These are phyloP conservation scores for Limnephilus marmoratus DNA, from an alignment of 2,888 invertebrate genomes.

Conservation along the genomic window DNA sequence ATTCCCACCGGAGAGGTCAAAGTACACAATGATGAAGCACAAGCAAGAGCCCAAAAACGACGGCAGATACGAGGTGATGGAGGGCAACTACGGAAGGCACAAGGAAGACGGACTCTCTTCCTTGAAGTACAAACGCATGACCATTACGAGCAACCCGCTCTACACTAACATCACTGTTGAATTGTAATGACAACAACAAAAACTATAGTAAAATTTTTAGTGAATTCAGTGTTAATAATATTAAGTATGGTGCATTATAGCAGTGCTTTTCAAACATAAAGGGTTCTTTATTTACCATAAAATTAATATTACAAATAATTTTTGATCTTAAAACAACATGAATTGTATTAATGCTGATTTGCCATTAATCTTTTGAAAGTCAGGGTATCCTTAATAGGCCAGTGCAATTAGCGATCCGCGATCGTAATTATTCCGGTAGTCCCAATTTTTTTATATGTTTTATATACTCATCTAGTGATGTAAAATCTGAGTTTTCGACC, in stretches of 20 bases:
- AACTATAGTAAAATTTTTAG: background rate
- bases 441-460: no score
- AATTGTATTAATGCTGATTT: no score
- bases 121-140: constrained; percentile 66
- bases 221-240: background rate
- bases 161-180: constrained; percentile 71
- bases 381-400: no score
- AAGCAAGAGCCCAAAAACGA: constrained; percentile 69
- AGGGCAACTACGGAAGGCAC: constrained; percentile 67
- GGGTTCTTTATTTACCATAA: background rate
- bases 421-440: no score
- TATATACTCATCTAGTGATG: no score
- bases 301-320: background rate
- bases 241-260: background rate
- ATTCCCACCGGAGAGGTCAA: constrained; percentile 71
- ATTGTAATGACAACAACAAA: constrained; percentile 67
- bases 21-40: constrained; percentile 74
- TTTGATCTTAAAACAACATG: no score
- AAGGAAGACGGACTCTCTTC: constrained; percentile 69
- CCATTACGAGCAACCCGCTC: constrained; percentile 69
- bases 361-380: no score
- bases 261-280: background rate
- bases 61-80: constrained; percentile 69
- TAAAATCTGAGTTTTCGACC: no score
- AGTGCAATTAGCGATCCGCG: no score